Conservation (phyloP, 2,888 invertebrate genomes). For the Apamea crenata region DNA sequence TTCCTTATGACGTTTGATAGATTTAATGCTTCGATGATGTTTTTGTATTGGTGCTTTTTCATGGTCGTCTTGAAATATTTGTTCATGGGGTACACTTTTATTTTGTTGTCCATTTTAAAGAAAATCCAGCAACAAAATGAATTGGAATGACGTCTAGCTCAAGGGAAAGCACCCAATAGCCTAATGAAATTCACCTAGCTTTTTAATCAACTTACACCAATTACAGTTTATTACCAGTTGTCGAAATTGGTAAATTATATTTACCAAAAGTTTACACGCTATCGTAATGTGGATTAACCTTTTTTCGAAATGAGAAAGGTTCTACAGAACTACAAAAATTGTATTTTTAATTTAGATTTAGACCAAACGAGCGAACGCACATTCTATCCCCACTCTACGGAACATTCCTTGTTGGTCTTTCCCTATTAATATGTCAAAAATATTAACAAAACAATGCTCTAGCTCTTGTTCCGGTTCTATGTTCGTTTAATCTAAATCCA, state of each 20-base stretch:
- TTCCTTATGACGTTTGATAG: slow-evolving; percentile 70
- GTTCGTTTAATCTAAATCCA: no score
- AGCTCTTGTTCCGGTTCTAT: no score
- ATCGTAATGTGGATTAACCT: background rate
- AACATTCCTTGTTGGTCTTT: no score
- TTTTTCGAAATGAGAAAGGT: background rate
- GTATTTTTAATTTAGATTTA: background rate
- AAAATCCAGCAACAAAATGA: background rate
- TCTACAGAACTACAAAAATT: background rate
- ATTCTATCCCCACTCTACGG: no score
- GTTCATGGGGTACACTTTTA: slow-evolving; percentile 47
- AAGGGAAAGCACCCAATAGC: no score
- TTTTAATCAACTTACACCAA: slow-evolving; percentile 32
- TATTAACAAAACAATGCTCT: no score
- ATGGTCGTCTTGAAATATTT: slow-evolving; percentile 49
- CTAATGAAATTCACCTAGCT: slow-evolving; percentile 6
- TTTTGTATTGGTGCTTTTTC: slow-evolving; percentile 67
- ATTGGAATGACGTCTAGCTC: background rate
- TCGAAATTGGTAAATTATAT: background rate
- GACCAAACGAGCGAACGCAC: no score
- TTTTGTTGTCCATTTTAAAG: background rate
- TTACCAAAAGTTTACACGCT: background rate
- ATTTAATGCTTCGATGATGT: slow-evolving; percentile 73
- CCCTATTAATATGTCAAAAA: no score
- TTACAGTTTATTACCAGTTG: slow-evolving; percentile 7